Evolutionary conservation across 2,888 invertebrate genomes (phyloP).

Genomic region (Pyrgus malvae): DNA sequence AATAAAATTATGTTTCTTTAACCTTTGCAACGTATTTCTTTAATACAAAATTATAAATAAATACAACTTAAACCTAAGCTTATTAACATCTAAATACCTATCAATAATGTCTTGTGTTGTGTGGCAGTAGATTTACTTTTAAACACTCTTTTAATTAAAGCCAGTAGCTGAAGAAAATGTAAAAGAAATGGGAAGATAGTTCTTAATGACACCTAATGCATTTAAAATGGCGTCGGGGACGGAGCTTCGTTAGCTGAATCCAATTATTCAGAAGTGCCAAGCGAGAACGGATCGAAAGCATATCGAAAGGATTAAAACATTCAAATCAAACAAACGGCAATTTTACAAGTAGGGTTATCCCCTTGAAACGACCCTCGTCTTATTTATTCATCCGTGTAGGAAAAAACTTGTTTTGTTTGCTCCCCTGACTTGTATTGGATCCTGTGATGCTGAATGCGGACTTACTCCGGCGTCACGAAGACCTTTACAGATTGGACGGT

Average conservation of each 20-base stretch:
- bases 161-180: constrained; percentile 2
- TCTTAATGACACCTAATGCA: constrained; percentile 20
- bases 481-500: too few species aligned
- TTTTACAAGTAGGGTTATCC: constrained; percentile 63
- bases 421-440: constrained; percentile 49
- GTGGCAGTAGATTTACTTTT: not conserved
- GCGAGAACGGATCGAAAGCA: constrained; percentile 58
- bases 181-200: constrained; percentile 10
- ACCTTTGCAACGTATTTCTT: too few species aligned
- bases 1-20: too few species aligned
- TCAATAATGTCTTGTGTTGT: not conserved
- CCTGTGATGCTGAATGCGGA: too few species aligned
- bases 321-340: constrained; percentile 75
- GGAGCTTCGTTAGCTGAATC: constrained; percentile 13
- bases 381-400: constrained; percentile 78
- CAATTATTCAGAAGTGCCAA: constrained; percentile 35
- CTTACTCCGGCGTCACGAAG: too few species aligned
- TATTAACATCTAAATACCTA: not conserved
- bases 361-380: constrained; percentile 68
- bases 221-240: constrained; percentile 12
- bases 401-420: constrained; percentile 80
- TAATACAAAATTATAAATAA: too few species aligned
- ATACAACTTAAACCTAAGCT: too few species aligned
- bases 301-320: constrained; percentile 78
- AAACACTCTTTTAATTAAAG: not conserved